Evolutionary conservation across 2,888 invertebrate genomes (phyloP).

Genomic region (Pachymerium ferrugineum): DNA sequence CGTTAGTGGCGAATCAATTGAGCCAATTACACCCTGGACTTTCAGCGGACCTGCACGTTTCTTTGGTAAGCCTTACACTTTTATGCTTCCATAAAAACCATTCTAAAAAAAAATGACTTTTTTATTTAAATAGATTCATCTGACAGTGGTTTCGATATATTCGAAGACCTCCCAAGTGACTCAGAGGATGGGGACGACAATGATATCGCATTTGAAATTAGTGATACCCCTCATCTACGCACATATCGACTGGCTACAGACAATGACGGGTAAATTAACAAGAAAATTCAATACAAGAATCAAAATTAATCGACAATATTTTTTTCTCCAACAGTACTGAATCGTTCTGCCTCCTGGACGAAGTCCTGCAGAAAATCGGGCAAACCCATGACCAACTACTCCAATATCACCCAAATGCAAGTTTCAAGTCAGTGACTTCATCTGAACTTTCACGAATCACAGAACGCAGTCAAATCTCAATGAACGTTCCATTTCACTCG

Average conservation of each 20-base stretch:
- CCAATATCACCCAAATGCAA: slow-evolving; percentile 35
- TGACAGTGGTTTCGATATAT: slow-evolving; percentile 43
- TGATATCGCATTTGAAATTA: slow-evolving; percentile 73
- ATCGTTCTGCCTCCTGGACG: slow-evolving; percentile 39
- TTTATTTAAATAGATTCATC: slow-evolving; percentile 37
- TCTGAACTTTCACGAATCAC: slow-evolving; percentile 35
- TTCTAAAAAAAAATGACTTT: background rate
- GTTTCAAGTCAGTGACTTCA: slow-evolving; percentile 36
- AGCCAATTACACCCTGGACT: slow-evolving; percentile 54
- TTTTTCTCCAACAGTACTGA: slow-evolving; percentile 37
- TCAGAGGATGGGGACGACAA: slow-evolving; percentile 45
- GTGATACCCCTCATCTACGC: slow-evolving; percentile 71
- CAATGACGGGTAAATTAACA: background rate
- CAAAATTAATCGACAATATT: background rate
- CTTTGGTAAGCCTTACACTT: slow-evolving; percentile 49
- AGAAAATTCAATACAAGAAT: background rate
- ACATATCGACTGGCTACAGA: slow-evolving; percentile 55
- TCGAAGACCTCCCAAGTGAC: slow-evolving; percentile 41
- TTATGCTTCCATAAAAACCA: background rate
- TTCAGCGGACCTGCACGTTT: slow-evolving; percentile 57
- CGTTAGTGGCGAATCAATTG: slow-evolving; percentile 38
- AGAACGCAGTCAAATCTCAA: slow-evolving; percentile 20
- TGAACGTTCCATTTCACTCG: background rate
- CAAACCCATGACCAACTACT: slow-evolving; percentile 38
- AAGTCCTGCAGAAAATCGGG: slow-evolving; percentile 38